A percentile compares a stretch with the other conserved stretches of the same genome.
These are phyloP conservation scores for Aporophyla nigra DNA, from an alignment of 2,888 invertebrate species.

Conservation along the genomic window DNA sequence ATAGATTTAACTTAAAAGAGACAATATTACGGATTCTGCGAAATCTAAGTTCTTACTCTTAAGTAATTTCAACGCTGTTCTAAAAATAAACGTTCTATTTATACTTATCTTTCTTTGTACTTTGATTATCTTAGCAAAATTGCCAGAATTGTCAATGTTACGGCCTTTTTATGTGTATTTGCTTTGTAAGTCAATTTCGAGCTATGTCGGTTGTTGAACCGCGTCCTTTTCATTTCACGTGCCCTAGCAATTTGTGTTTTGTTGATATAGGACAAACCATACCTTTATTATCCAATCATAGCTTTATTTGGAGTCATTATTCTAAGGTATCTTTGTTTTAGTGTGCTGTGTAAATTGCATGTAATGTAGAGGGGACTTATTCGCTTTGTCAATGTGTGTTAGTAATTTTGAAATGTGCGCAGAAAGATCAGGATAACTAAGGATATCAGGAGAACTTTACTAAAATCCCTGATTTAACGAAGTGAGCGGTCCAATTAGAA, in stretches of 20 bases:
- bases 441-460: neutral
- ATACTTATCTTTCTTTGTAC: slow-evolving; percentile 2
- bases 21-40: neutral
- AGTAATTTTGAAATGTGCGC: neutral
- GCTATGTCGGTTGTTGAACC: slow-evolving; percentile 25
- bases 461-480: neutral
- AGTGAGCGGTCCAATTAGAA: neutral
- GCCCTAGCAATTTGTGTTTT: slow-evolving; percentile 15
- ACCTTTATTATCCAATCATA: slow-evolving; percentile 38
- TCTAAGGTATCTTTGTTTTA: slow-evolving; percentile 9
- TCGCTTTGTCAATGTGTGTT: neutral
- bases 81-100: slow-evolving; percentile 24
- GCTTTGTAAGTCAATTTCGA: slow-evolving; percentile 16
- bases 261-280: slow-evolving; percentile 37
- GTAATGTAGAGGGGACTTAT: neutral
- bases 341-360: slow-evolving; percentile 29
- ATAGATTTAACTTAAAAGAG: neutral
- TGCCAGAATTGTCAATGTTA: slow-evolving; percentile 5
- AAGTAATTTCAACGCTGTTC: neutral
- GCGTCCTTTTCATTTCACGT: slow-evolving; percentile 25
- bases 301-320: slow-evolving; percentile 34
- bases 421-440: neutral
- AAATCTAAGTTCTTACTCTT: neutral
- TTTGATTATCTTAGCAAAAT: slow-evolving; percentile 7
- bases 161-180: slow-evolving; percentile 19